Base-by-base conservation (phyloP, 2,888 invertebrate genomes). In the Papilio elwesi region DNA sequence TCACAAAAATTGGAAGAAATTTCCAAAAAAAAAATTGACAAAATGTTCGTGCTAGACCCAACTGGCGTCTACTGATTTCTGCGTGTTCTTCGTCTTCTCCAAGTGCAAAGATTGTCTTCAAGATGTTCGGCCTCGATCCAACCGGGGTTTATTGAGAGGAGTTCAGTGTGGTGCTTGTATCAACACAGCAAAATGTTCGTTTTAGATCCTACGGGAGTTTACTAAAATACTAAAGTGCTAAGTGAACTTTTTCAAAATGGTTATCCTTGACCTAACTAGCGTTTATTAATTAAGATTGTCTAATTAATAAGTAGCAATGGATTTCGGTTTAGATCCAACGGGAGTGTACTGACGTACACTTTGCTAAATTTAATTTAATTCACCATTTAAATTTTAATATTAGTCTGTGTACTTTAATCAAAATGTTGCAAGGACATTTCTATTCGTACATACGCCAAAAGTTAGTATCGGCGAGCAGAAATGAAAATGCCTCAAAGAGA, bases 161-260 rank as follows among this genome's bases (percentile, higher is more conserved):
- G 76, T 69, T 76, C 68, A 76, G 76, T 80, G 77, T 76, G 78
- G 79, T 76, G 75, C 77, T 74, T 55, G 78, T 74, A 26, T 26
- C 26, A 80, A 78, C 87, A 83, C 12, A 16, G 77, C 78, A 90
- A 87, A 83, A 93, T 92, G 93, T 88, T 89, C 82, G 85, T 87
- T 75, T 84, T 93, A 38, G 93, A 93, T 75, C 93, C 93, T 55
- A 92, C 93, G 70, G 92, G 90, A 84, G 92, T 93, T 80, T 93
- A 92, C 80, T 92, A 81, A 90, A 82, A 77, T 81, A 76, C 77
- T 71, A 78, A 43, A 43, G 78, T 80, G 79, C 64, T 77, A 75
- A 76, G 77, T 78, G 76, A 74, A 73, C 65, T 64, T 68, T 71
- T 74, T 74, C 76, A 82, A 78, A 73, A 85, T 85, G 84, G 77